Percentiles rank a stretch among this genome's conserved stretches.
These are phyloP conservation scores for Heliconius hermathena DNA, from an alignment of 1,140 invertebrate species.

Conservation along the genomic window DNA sequence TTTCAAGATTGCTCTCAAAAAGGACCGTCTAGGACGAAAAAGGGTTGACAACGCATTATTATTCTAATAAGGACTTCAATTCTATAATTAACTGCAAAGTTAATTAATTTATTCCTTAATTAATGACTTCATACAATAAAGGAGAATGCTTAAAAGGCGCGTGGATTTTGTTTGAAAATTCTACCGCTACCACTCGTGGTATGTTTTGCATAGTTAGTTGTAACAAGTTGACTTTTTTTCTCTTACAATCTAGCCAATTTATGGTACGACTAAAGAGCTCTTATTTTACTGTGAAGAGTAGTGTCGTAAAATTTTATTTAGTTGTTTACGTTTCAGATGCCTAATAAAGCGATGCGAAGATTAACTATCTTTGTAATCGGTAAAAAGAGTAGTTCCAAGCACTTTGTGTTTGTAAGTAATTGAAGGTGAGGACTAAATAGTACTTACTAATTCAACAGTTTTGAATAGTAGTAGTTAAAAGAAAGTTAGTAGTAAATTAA, in stretches of 20 bases:
- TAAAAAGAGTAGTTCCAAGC: constrained; percentile 10
- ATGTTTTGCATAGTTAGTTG: constrained; percentile 1
- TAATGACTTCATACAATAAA: constrained; percentile 21
- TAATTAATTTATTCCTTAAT: constrained; percentile 19
- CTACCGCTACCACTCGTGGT: not conserved
- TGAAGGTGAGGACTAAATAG: not conserved
- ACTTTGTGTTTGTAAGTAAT: not conserved
- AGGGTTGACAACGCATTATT: constrained; percentile 18
- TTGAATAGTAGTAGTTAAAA: no score
- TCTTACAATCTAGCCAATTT: constrained; percentile 33
- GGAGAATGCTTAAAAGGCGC: not conserved
- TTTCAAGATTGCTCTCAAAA: constrained; percentile 19
- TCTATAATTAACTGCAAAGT: constrained; percentile 15
- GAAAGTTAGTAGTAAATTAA: no score
- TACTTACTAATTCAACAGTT: not conserved
- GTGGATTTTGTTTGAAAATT: constrained; percentile 2
- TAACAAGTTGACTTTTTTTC: not conserved
- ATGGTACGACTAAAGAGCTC: constrained; percentile 41
- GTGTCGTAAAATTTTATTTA: constrained; percentile 39
- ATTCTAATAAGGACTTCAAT: constrained; percentile 16
- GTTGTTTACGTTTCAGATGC: constrained; percentile 32
- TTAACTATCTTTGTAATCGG: constrained; percentile 12
- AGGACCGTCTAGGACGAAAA: constrained; percentile 24
- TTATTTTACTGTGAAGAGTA: constrained; percentile 31
- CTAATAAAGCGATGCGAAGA: constrained; percentile 16